Evolutionary conservation across 2,888 invertebrate genomes (phyloP).

Genomic region (Campoplex nolae): DNA sequence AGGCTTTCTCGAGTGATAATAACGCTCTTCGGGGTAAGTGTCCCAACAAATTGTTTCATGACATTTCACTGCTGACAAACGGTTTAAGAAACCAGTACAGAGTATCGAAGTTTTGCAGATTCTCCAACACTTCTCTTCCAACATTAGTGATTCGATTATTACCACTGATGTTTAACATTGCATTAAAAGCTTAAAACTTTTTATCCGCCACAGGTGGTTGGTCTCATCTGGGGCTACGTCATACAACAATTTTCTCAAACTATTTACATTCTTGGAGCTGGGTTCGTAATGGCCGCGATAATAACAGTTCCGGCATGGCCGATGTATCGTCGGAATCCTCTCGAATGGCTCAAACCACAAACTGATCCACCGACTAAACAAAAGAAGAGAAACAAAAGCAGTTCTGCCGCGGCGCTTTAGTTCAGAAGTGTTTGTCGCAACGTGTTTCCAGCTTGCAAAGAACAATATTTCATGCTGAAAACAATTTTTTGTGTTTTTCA

Average conservation of each 20-base stretch:
- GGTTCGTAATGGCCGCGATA: slow-evolving; percentile 94
- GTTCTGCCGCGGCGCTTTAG: background rate
- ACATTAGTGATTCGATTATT: too few species aligned
- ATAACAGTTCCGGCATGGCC: slow-evolving; percentile 99
- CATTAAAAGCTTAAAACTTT: background rate
- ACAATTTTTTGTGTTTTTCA: background rate
- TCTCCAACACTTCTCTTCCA: too few species aligned
- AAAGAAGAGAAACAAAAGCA: slow-evolving; percentile 85
- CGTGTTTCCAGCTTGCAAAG: background rate
- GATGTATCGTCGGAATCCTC: slow-evolving; percentile 94
- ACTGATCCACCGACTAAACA: slow-evolving; percentile 83
- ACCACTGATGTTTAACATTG: background rate
- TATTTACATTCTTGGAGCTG: slow-evolving; percentile 96
- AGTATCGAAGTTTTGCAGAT: too few species aligned
- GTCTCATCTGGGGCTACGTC: slow-evolving; percentile 96
- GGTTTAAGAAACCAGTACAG: background rate
- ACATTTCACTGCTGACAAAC: background rate
- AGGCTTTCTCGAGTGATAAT: slow-evolving; percentile 95
- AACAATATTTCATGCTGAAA: background rate
- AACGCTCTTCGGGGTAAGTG: slow-evolving; percentile 92
- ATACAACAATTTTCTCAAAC: slow-evolving; percentile 98
- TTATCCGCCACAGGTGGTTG: slow-evolving; percentile 87
- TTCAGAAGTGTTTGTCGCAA: background rate
- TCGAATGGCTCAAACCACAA: slow-evolving; percentile 93
- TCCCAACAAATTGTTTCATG: background rate